Conservation (phyloP, 1,140 invertebrate species). For the Drosophila punjabiensis region DNA sequence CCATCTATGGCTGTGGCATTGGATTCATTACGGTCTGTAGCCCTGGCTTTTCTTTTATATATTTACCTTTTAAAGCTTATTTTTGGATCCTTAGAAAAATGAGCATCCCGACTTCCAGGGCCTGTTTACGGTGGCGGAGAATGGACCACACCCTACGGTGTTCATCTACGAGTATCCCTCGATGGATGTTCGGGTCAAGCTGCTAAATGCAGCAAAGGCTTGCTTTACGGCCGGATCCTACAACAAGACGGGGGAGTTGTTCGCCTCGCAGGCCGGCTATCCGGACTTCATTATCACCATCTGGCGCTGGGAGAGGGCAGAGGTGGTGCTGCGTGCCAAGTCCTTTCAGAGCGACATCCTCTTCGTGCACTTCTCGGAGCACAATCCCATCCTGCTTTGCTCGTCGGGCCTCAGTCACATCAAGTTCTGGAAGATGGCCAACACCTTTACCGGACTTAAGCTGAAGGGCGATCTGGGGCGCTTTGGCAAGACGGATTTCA, state of each 20-base stretch:
- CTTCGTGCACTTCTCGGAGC: slow-evolving; percentile 92
- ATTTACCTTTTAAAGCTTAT: background rate
- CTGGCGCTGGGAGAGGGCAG: slow-evolving; percentile 93
- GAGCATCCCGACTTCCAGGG: slow-evolving; percentile 87
- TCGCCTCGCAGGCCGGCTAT: slow-evolving; percentile 93
- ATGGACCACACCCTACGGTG: slow-evolving; percentile 92
- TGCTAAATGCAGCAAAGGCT: slow-evolving; percentile 90
- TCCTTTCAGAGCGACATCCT: slow-evolving; percentile 93
- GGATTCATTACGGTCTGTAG: slow-evolving; percentile 90
- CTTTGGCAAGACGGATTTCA: slow-evolving; percentile 96
- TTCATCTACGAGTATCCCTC: slow-evolving; percentile 94
- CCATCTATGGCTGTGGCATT: slow-evolving; percentile 91
- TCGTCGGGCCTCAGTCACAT: slow-evolving; percentile 92
- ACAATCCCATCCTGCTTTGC: slow-evolving; percentile 91
- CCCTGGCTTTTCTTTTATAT: background rate
- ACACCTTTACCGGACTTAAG: slow-evolving; percentile 96
- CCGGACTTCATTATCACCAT: slow-evolving; percentile 95
- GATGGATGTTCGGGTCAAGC: slow-evolving; percentile 90
- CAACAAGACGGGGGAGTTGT: slow-evolving; percentile 91
- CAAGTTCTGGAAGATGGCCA: slow-evolving; percentile 96
- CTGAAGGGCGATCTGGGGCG: slow-evolving; percentile 93
- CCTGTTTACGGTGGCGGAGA: slow-evolving; percentile 94
- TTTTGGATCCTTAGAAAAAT: slow-evolving; percentile 88
- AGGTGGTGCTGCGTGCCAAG: slow-evolving; percentile 91
- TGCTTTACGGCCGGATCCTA: slow-evolving; percentile 92